phyloP scores from a whole-genome alignment of 2,888 invertebrate genomes.

The Drosophila rellima region DNA sequence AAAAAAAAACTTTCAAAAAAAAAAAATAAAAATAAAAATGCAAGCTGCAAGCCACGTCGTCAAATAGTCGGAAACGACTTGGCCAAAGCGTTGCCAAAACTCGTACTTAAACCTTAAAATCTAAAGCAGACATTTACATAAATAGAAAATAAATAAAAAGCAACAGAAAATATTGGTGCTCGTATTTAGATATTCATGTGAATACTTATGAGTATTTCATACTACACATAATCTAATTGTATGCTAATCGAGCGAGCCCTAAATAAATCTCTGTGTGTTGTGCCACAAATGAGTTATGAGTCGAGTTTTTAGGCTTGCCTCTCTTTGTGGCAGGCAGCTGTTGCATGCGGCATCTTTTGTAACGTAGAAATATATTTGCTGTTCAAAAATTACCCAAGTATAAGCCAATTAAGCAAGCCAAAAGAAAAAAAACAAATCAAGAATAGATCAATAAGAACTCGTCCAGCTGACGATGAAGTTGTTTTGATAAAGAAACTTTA shows the following conservation, averaged over 20 bases:
- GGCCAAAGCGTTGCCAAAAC: constrained; percentile 39
- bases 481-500: constrained; percentile 69
- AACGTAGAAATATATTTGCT: no score
- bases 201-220: constrained; percentile 47
- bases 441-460: constrained; percentile 62
- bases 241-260: constrained; percentile 66
- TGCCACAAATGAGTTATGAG: constrained; percentile 64
- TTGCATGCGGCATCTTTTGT: constrained; percentile 65
- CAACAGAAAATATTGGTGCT: constrained; percentile 2
- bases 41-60: neutral
- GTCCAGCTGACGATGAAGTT: constrained; percentile 71
- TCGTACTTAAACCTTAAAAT: constrained; percentile 25
- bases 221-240: constrained; percentile 76
- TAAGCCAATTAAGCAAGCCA: constrained; percentile 62
- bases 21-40: constrained; percentile 16
- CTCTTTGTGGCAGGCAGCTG: constrained; percentile 29
- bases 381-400: constrained; percentile 63
- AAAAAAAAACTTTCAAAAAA: constrained; percentile 62
- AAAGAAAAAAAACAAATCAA: constrained; percentile 41
- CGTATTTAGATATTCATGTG: constrained; percentile 27
- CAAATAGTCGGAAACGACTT: constrained; percentile 2
- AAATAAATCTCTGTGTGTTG: constrained; percentile 67
- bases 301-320: constrained; percentile 27
- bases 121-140: constrained; percentile 63
- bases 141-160: constrained; percentile 23